Base-by-base conservation (phyloP, 1,140 invertebrate species). In the Tribolium castaneum region DNA sequence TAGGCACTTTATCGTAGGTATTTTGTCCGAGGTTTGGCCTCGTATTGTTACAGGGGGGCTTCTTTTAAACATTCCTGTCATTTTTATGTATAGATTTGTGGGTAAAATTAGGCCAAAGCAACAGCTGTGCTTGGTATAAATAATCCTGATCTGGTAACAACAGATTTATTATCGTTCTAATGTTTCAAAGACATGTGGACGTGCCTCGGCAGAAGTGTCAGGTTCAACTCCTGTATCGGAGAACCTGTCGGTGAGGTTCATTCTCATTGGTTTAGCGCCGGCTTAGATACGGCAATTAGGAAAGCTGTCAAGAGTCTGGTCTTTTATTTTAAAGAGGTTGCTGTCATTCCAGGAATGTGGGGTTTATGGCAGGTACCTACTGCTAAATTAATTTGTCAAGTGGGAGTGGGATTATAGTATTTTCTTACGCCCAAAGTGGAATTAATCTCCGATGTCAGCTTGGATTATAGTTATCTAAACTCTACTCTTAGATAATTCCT, bases 21-120 rank as follows among this genome's bases (percentile, higher is more conserved):
- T 49, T 39, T 51, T 45, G 70, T 22, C 70, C 14, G n/a, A 7
- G n/a, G 10, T 45, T 45, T 72, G 59, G 59, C 70, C 45, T n/a
- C 70, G 4, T 22, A 16, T 49, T 50, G 50, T 50, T 13, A 56
- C 52, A n/a, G 22, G 2, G 6, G 22, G 9, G 9, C 6, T 66
- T 6, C 1, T 35, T 34, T 62, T 25, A 62, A 30, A 30, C 35
- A 71, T 16, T 35, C 16, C 19, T 30, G 66, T 66, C 34, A 45
- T 74, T 74, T 51, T 10, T 54, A 35, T 22, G 13, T 22, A 10
- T 22, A 54, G 30, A 66, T n/a, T 66, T 10, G 10, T 66, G 30
- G 25, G 59, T 34, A 14, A 66, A 66, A 66, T 45, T 66, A 66
- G 59, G 59, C 25, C 59, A 39, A 59, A 3, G n/a, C n/a, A 66